These are phyloP conservation scores for Ramphastos sulfuratus DNA, from an alignment of 2,113 vertebrate genomes.

Conservation along the genomic window DNA sequence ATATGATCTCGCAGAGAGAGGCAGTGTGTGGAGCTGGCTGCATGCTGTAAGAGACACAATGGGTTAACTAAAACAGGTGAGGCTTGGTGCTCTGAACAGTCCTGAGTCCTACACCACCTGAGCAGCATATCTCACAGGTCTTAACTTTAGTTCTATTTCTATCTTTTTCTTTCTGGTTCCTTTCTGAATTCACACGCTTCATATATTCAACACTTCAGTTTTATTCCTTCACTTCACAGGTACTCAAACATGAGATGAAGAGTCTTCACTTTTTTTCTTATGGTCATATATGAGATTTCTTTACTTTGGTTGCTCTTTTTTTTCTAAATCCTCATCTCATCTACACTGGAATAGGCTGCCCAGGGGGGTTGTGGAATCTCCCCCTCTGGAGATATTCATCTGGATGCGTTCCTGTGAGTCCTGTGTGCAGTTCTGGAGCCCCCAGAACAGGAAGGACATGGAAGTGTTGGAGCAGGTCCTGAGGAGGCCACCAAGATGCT, in stretches of 20 bases:
- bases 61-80: neutral
- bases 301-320: neutral
- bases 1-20: neutral
- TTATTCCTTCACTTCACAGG: neutral
- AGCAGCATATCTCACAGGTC: neutral
- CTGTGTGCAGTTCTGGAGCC: too few species aligned
- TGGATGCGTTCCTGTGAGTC: too few species aligned
- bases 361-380: too few species aligned
- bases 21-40: neutral
- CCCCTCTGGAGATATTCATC: too few species aligned
- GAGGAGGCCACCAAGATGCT: too few species aligned
- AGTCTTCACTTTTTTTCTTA: neutral
- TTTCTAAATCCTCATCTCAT: neutral
- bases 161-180: neutral
- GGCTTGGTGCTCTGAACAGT: neutral
- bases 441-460: too few species aligned
- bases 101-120: neutral
- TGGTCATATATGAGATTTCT: neutral
- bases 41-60: rapidly evolving
- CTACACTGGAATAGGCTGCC: too few species aligned
- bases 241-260: neutral
- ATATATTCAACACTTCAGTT: neutral
- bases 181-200: neutral
- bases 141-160: neutral
- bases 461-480: too few species aligned